phyloP scores from a whole-genome alignment of 1,140 invertebrate species.

The Drosophila willistoni region DNA sequence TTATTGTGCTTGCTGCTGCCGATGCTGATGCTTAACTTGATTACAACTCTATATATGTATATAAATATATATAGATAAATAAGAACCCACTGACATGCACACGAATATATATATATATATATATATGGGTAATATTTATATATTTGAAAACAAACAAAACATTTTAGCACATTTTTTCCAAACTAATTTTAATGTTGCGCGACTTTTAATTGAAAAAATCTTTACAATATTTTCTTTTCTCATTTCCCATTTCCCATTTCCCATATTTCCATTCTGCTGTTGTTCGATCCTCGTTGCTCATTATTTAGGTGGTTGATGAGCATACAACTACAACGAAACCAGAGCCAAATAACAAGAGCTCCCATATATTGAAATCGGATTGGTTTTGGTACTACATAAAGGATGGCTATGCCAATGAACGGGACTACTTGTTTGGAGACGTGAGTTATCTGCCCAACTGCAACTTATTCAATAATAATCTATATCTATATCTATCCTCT shows the following conservation, averaged over 20 bases:
- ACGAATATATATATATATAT: slow-evolving; percentile 23
- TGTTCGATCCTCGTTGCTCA: not conserved
- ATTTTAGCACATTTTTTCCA: slow-evolving; percentile 34
- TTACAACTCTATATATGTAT: slow-evolving; percentile 11
- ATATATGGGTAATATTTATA: not conserved
- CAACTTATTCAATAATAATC: too few relatives aligned
- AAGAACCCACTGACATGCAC: not conserved
- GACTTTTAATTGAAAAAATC: not conserved
- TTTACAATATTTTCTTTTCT: not conserved
- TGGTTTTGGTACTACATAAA: slow-evolving; percentile 98
- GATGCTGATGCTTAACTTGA: slow-evolving; percentile 36
- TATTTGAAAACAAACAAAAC: slow-evolving; percentile 54
- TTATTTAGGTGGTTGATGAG: slow-evolving; percentile 90
- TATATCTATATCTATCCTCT: not conserved
- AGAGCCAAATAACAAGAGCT: slow-evolving; percentile 85
- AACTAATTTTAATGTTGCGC: not conserved
- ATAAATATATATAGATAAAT: slow-evolving; percentile 3
- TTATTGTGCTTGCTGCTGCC: slow-evolving; percentile 74
- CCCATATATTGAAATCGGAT: slow-evolving; percentile 93
- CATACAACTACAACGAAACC: slow-evolving; percentile 88
- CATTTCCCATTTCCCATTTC: slow-evolving; percentile 5
- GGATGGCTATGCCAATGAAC: slow-evolving; percentile 96
- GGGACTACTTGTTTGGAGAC: slow-evolving; percentile 93
- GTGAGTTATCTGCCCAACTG: slow-evolving; percentile 84
- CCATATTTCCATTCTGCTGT: not conserved